Evolutionary conservation across 2,888 invertebrate species (phyloP).

Genomic region (Neoaliturus tenellus): DNA sequence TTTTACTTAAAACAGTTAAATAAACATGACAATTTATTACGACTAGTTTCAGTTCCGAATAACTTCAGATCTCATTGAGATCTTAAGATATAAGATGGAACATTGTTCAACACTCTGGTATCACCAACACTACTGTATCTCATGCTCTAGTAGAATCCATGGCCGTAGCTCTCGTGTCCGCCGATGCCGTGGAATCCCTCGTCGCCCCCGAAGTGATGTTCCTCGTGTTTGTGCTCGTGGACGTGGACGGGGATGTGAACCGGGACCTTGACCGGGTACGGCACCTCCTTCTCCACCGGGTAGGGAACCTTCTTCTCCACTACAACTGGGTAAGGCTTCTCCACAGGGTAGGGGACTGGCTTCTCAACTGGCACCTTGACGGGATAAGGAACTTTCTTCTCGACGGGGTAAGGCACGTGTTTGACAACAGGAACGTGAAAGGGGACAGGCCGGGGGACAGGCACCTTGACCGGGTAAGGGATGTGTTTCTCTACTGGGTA

Average conservation of each 20-base stretch:
- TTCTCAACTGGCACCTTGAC: conserved; percentile 62
- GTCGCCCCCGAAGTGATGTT: conserved; percentile 64
- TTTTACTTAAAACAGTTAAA: too few species aligned
- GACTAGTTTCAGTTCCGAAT: too few species aligned
- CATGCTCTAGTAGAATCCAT: background rate
- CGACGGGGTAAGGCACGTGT: conserved; percentile 60
- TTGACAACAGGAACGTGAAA: conserved; percentile 60
- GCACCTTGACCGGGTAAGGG: conserved; percentile 61
- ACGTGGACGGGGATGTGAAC: conserved; percentile 78
- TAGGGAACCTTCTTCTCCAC: conserved; percentile 64
- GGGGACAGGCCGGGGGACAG: conserved; percentile 59
- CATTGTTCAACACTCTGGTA: too few species aligned
- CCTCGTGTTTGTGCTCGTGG: conserved; percentile 66
- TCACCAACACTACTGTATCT: background rate
- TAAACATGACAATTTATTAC: too few species aligned
- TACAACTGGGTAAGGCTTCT: conserved; percentile 54
- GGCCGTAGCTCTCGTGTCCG: conserved; percentile 12
- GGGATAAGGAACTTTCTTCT: conserved; percentile 53
- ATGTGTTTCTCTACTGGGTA: conserved; percentile 61
- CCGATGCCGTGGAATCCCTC: conserved; percentile 65
- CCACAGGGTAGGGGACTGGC: conserved; percentile 61
- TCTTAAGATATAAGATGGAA: too few species aligned
- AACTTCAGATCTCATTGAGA: too few species aligned
- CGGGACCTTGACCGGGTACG: conserved; percentile 52
- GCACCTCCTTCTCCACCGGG: conserved; percentile 61